A percentile compares a stretch with the other conserved stretches of the same genome.
phyloP scores from a whole-genome alignment of 2,113 vertebrate genomes.

The Hippocampus zosterae region DNA sequence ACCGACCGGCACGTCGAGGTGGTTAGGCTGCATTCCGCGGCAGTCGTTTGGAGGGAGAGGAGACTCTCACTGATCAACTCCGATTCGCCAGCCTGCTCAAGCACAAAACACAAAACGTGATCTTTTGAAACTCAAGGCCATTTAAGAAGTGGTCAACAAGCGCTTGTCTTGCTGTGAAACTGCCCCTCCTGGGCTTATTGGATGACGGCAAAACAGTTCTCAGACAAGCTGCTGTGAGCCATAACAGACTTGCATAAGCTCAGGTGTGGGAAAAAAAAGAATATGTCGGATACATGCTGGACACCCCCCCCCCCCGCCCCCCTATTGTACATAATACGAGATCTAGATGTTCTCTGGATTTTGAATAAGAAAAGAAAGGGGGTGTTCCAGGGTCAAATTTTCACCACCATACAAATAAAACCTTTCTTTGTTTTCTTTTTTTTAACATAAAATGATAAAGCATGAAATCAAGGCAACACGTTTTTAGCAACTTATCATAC shows the following conservation, averaged over 20 bases:
- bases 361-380: too few species aligned
- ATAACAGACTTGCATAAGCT: neutral
- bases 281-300: neutral
- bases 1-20: constrained; percentile 14
- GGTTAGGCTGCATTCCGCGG: constrained; percentile 49
- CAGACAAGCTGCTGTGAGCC: constrained; percentile 6
- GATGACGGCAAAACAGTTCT: constrained; percentile 8
- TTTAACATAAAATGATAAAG: neutral
- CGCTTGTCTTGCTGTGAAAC: neutral
- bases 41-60: constrained; percentile 3
- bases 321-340: neutral
- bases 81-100: neutral
- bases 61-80: neutral
- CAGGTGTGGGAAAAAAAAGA: neutral
- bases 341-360: too few species aligned
- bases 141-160: constrained; percentile 14
- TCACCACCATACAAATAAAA: too few species aligned
- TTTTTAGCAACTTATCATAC: neutral
- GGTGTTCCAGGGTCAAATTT: too few species aligned
- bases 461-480: neutral
- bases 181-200: constrained; percentile 5
- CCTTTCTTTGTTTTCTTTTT: too few species aligned
- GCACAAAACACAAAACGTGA: neutral
- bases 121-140: neutral
- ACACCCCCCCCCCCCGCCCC: neutral